A percentile compares a stretch with the other conserved stretches of the same genome.
Evolutionary conservation across 1,140 invertebrate species (phyloP).

Genomic region (Leptinotarsa undecemlineata): DNA sequence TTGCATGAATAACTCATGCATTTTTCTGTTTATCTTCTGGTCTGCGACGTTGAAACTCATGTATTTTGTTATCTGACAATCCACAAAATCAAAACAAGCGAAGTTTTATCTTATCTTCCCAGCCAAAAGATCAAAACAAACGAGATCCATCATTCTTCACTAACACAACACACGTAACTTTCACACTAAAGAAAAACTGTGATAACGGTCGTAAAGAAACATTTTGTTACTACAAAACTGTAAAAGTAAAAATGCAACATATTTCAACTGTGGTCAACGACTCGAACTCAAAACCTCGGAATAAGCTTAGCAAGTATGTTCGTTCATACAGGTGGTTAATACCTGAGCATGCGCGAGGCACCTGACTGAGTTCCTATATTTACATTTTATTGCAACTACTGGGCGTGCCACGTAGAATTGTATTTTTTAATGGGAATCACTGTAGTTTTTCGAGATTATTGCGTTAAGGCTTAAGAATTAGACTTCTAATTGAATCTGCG

Average conservation of each 20-base stretch:
- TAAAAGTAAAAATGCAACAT: conserved; percentile 25
- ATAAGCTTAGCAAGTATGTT: not conserved
- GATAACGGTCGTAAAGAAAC: not conserved
- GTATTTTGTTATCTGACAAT: conserved; percentile 4
- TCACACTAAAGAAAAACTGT: conserved; percentile 12
- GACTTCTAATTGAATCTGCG: too few relatives aligned
- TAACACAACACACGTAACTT: not conserved
- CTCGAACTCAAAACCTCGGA: not conserved
- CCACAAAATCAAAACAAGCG: conserved; percentile 14
- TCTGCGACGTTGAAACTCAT: conserved; percentile 33
- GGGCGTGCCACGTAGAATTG: conserved; percentile 3
- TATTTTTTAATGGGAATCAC: too few relatives aligned
- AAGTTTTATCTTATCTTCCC: not conserved
- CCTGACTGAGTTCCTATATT: conserved; percentile 11
- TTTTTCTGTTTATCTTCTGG: conserved; percentile 57
- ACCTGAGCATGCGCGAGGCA: conserved; percentile 14
- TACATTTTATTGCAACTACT: not conserved
- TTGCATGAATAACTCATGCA: conserved; percentile 88
- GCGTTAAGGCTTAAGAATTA: too few relatives aligned
- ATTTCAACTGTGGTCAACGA: conserved; percentile 27
- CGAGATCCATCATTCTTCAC: conserved; percentile 3
- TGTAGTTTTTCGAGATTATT: too few relatives aligned
- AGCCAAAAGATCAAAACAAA: conserved; percentile 6
- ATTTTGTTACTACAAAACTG: conserved; percentile 23
- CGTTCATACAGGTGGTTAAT: conserved; percentile 11